Evolutionary conservation across 2,888 invertebrate genomes (phyloP).

Genomic region (Esperia sulphurella): DNA sequence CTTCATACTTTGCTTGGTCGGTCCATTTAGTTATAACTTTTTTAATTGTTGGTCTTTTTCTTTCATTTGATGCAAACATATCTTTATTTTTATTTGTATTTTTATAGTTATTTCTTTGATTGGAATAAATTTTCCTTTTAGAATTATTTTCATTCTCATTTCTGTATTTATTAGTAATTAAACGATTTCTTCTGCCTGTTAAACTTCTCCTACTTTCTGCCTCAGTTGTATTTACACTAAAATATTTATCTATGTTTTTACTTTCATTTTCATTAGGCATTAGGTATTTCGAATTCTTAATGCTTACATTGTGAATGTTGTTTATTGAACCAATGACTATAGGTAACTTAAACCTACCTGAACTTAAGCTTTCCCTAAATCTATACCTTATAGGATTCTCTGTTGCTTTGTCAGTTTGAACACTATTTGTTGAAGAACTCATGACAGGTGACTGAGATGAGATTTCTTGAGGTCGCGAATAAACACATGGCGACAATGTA

Average conservation of each 20-base stretch:
- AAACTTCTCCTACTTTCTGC: neutral
- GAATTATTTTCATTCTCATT: neutral
- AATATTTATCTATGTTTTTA: constrained; percentile 5
- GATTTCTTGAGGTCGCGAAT: constrained; percentile 59
- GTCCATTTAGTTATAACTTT: constrained; percentile 77
- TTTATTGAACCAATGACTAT: constrained; percentile 33
- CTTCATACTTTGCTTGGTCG: constrained; percentile 64
- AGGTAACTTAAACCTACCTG: constrained; percentile 30
- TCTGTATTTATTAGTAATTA: constrained; percentile 20
- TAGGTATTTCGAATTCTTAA: neutral
- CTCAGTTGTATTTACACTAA: neutral
- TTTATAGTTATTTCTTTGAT: constrained; percentile 8
- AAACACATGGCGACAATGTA: constrained; percentile 50
- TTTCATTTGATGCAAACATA: constrained; percentile 12
- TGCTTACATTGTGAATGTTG: constrained; percentile 8
- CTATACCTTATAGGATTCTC: constrained; percentile 64
- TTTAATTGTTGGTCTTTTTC: constrained; percentile 52
- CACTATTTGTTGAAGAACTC: constrained; percentile 28
- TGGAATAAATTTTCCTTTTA: constrained; percentile 19
- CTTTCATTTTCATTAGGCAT: constrained; percentile 1
- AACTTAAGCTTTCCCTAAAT: constrained; percentile 34
- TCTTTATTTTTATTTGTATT: constrained; percentile 1
- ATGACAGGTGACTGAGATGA: constrained; percentile 18
- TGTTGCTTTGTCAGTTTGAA: constrained; percentile 43
- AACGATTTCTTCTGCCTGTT: constrained; percentile 24